Conservation (phyloP, 2,888 invertebrate genomes). For the Nasonovia ribisnigri region DNA sequence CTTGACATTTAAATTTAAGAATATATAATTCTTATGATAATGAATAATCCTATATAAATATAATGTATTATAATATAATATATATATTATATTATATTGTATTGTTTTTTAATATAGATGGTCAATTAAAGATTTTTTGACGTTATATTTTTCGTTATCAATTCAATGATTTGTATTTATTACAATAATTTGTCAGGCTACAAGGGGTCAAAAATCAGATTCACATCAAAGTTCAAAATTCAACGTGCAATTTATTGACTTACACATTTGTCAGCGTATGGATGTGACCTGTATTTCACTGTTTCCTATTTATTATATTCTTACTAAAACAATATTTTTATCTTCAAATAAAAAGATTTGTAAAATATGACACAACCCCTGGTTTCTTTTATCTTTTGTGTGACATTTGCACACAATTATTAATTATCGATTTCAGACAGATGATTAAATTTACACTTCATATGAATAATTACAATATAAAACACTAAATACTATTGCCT, state of each 20-base stretch:
- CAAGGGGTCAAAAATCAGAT: not conserved
- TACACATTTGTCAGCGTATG: not conserved
- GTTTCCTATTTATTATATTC: no score
- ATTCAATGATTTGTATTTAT: not conserved
- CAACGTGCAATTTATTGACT: not conserved
- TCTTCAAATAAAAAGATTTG: no score
- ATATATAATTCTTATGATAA: not conserved
- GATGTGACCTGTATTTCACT: not conserved
- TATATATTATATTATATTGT: not conserved
- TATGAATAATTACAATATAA: no score
- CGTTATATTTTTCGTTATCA: not conserved
- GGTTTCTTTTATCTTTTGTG: no score
- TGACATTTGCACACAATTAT: no score
- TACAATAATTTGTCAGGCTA: not conserved
- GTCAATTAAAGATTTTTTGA: not conserved
- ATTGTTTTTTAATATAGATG: not conserved
- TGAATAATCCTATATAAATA: not conserved
- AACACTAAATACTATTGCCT: no score
- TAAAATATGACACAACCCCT: no score
- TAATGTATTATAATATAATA: no score
- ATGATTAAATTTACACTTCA: no score
- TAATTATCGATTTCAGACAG: no score
- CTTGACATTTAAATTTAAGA: not conserved
- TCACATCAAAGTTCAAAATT: not conserved
- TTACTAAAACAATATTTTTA: no score